phyloP scores from a whole-genome alignment of 2,888 invertebrate species.

The Pachymerium ferrugineum region DNA sequence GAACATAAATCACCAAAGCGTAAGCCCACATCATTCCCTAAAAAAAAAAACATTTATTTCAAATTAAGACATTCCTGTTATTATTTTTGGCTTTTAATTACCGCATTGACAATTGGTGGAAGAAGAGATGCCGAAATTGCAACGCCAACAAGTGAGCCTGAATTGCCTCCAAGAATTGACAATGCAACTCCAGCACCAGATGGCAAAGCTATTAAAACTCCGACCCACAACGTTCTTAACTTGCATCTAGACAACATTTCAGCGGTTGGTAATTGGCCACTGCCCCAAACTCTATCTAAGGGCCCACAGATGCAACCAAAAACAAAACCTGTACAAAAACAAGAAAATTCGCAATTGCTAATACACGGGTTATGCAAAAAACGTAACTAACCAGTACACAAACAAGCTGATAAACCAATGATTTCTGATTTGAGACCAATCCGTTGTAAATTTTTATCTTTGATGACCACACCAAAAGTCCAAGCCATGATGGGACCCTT shows the following conservation, averaged over 20 bases:
- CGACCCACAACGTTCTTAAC: slow-evolving; percentile 62
- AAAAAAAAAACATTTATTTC: background rate
- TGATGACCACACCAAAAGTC: slow-evolving; percentile 66
- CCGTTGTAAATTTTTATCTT: slow-evolving; percentile 58
- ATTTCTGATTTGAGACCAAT: slow-evolving; percentile 63
- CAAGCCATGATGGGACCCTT: slow-evolving; percentile 72
- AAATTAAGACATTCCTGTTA: background rate
- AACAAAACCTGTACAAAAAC: slow-evolving; percentile 53
- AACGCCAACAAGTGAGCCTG: slow-evolving; percentile 71
- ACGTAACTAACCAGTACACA: slow-evolving; percentile 53
- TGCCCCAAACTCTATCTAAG: slow-evolving; percentile 50
- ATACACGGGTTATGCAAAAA: no score
- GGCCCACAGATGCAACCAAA: slow-evolving; percentile 62
- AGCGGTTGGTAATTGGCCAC: slow-evolving; percentile 59
- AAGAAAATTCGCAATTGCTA: no score
- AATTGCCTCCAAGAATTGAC: slow-evolving; percentile 70
- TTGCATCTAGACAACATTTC: slow-evolving; percentile 64
- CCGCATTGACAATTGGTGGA: slow-evolving; percentile 75
- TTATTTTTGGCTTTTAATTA: slow-evolving; percentile 38
- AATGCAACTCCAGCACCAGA: slow-evolving; percentile 73
- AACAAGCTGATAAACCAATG: slow-evolving; percentile 60
- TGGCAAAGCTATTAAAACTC: slow-evolving; percentile 66
- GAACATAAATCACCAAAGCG: slow-evolving; percentile 32
- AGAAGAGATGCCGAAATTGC: slow-evolving; percentile 74
- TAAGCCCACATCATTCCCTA: slow-evolving; percentile 37